These are phyloP conservation scores for Whitmania pigra DNA, from an alignment of 1,140 invertebrate species.

Conservation along the genomic window DNA sequence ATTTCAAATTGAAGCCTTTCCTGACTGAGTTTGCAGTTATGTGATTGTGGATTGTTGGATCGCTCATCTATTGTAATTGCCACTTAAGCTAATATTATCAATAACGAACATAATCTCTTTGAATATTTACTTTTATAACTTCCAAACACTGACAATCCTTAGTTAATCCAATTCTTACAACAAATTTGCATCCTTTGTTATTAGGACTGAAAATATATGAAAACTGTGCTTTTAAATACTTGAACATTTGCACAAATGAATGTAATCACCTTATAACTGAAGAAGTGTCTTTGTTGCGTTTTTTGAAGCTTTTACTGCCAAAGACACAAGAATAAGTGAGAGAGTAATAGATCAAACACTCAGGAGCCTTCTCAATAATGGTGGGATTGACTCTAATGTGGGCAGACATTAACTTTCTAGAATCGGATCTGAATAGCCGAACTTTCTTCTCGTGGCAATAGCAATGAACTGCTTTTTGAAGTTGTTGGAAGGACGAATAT, in stretches of 20 bases:
- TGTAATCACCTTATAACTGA: too few species aligned
- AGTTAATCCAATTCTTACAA: constrained; percentile 8
- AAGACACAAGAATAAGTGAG: constrained; percentile 7
- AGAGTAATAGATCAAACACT: constrained; percentile 7
- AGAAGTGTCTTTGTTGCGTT: not conserved
- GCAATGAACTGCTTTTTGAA: constrained; percentile 9
- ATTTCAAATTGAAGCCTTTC: not conserved
- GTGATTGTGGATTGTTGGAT: constrained; percentile 7
- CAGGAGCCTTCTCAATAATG: constrained; percentile 7
- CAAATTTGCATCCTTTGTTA: not conserved
- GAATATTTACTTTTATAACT: not conserved
- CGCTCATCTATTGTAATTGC: not conserved
- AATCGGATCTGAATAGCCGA: constrained; percentile 6
- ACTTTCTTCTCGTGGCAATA: constrained; percentile 1
- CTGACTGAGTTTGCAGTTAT: not conserved
- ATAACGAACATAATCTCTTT: not conserved
- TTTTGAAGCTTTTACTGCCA: constrained; percentile 8
- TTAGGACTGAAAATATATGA: not conserved
- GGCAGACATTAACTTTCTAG: constrained; percentile 1
- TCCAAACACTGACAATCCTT: constrained; percentile 7
- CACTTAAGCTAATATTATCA: not conserved
- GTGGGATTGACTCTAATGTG: not conserved
- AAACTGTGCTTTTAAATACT: not conserved
- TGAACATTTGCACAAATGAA: not conserved
- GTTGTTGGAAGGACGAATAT: not conserved